Percentiles rank a stretch among this genome's conserved stretches.
phyloP scores from a whole-genome alignment of 2,113 vertebrate genomes.

The Percina caprodes region DNA sequence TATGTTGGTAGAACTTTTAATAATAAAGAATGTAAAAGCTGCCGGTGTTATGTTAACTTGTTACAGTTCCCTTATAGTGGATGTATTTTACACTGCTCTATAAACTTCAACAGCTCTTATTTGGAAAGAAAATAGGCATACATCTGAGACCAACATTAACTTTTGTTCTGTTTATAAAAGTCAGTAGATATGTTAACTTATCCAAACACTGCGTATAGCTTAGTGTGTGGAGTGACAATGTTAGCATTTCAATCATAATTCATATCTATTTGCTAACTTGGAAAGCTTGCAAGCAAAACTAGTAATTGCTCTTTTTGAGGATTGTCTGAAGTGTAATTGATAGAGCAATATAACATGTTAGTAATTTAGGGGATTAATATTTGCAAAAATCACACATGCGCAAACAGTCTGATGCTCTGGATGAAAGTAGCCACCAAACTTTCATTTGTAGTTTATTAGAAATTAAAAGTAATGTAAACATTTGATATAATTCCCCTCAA shows the following conservation, averaged over 20 bases:
- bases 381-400: not conserved
- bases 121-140: constrained; percentile 39
- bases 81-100: constrained; percentile 7
- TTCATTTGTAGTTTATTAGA: constrained; percentile 79
- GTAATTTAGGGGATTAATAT: not conserved
- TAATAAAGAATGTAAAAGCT: constrained; percentile 81
- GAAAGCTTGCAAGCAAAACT: not conserved
- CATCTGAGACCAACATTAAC: constrained; percentile 32
- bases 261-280: not conserved
- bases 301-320: not conserved
- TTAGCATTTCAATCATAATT: not conserved
- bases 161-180: not conserved
- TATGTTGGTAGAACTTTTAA: constrained; percentile 82
- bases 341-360: not conserved
- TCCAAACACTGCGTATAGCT: not conserved
- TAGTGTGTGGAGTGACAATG: not conserved
- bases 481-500: constrained; percentile 54
- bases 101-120: not conserved
- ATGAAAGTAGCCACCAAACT: constrained; percentile 5
- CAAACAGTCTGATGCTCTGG: not conserved
- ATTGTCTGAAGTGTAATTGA: not conserved
- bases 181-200: not conserved
- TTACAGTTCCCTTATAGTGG: not conserved
- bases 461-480: constrained; percentile 73
- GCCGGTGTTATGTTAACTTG: constrained; percentile 33